phyloP scores from a whole-genome alignment of 2,797 vertebrate species.

The Syngnathus acus region DNA sequence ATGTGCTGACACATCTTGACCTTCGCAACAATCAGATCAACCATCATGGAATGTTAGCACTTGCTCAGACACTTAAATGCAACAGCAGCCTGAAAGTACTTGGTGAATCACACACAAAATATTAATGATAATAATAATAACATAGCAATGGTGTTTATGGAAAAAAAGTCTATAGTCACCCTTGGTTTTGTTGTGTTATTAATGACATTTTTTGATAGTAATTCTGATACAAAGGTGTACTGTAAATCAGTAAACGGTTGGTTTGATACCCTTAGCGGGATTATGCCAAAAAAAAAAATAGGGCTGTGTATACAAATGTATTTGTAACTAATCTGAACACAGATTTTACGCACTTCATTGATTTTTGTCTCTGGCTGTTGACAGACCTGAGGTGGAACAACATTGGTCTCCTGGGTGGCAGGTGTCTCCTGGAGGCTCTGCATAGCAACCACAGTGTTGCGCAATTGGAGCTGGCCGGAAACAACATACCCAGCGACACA shows the following conservation, averaged over 20 bases:
- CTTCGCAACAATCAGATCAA: constrained; percentile 94
- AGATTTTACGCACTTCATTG: background rate
- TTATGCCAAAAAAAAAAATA: no score
- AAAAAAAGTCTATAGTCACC: background rate
- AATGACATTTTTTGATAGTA: no score
- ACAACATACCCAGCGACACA: constrained; percentile 84
- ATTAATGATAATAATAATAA: background rate
- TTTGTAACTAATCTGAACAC: no score
- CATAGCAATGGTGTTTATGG: no score
- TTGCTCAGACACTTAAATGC: constrained; percentile 75
- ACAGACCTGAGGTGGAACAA: constrained; percentile 95
- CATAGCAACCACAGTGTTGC: constrained; percentile 78
- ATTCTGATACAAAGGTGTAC: no score
- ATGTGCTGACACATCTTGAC: constrained; percentile 73
- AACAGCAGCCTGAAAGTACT: constrained; percentile 77
- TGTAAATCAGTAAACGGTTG: no score
- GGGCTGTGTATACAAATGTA: no score
- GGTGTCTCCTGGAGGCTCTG: constrained; percentile 78
- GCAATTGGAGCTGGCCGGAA: constrained; percentile 85
- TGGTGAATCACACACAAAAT: constrained; percentile 63
- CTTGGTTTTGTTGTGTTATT: background rate
- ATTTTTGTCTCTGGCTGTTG: background rate
- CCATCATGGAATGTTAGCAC: constrained; percentile 80
- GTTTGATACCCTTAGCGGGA: no score
- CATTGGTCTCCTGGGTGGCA: constrained; percentile 84